A percentile compares a stretch with the other conserved stretches of the same genome.
Evolutionary conservation across 2,113 vertebrate genomes (phyloP).

Genomic region (Donacobius atricapilla): DNA sequence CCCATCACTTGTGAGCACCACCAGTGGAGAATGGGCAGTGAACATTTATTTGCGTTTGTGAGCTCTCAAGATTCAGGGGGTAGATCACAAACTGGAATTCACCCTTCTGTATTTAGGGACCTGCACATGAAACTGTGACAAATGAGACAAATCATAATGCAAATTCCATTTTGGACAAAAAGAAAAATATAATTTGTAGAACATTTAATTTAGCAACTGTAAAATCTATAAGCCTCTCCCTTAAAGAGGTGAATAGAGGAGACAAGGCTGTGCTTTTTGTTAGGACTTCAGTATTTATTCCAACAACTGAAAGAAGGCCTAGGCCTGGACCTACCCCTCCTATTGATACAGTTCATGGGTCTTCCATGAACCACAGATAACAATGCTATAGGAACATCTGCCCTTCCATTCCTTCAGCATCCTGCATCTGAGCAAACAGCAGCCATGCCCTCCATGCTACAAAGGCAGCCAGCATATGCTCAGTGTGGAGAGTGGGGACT

Average conservation of each 20-base stretch:
- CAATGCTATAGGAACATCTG: not conserved
- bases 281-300: not conserved
- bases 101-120: not conserved
- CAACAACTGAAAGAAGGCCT: not conserved
- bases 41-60: not conserved
- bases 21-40: not conserved
- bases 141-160: not conserved
- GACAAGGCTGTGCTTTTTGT: not conserved
- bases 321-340: not conserved
- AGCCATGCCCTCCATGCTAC: rapidly evolving
- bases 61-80: not conserved
- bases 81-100: not conserved
- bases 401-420: not conserved
- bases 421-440: not conserved
- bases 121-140: not conserved
- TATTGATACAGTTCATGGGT: rapidly evolving
- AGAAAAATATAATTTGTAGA: not conserved
- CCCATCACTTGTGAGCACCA: not conserved
- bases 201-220: not conserved
- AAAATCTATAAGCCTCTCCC: not conserved
- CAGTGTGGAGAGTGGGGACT: not conserved
- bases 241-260: not conserved
- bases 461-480: not conserved
- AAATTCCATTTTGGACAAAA: not conserved
- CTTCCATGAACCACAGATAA: not conserved